phyloP scores from a whole-genome alignment of 2,888 invertebrate species.

The Odontocolon sp. region DNA sequence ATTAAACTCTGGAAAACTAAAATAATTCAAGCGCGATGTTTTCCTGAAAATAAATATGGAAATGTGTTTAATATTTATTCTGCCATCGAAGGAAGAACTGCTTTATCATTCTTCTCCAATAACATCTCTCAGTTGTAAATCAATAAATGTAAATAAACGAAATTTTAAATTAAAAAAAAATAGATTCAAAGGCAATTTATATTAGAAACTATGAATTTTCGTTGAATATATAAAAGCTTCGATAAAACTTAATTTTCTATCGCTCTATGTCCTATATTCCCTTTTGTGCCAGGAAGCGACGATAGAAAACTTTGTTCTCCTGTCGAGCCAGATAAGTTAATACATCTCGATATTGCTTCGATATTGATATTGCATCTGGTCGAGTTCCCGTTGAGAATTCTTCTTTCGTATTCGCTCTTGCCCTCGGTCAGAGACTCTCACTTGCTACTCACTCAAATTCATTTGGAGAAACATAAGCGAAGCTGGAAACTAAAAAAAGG shows the following conservation, averaged over 20 bases:
- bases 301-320: not conserved
- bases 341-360: slow-evolving; percentile 13
- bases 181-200: too few relatives aligned
- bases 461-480: not conserved
- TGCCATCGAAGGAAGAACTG: not conserved
- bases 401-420: not conserved
- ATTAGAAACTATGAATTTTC: too few relatives aligned
- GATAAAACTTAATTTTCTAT: not conserved
- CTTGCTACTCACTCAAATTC: slow-evolving; percentile 5
- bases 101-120: too few relatives aligned
- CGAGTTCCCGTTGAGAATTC: not conserved
- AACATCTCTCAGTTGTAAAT: too few relatives aligned
- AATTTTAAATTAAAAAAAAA: too few relatives aligned
- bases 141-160: too few relatives aligned
- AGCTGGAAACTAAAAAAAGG: slow-evolving; percentile 2
- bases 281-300: not conserved
- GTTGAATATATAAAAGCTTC: not conserved
- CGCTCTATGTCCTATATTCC: not conserved
- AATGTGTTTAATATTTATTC: not conserved
- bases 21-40: too few relatives aligned
- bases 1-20: not conserved
- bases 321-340: not conserved
- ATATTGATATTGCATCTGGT: not conserved
- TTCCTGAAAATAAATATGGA: too few relatives aligned
- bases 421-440: slow-evolving; percentile 10